Percentiles rank a stretch among this genome's conserved stretches.
Conservation (phyloP, 2,888 invertebrate genomes). For the Thymelicus acteon region DNA sequence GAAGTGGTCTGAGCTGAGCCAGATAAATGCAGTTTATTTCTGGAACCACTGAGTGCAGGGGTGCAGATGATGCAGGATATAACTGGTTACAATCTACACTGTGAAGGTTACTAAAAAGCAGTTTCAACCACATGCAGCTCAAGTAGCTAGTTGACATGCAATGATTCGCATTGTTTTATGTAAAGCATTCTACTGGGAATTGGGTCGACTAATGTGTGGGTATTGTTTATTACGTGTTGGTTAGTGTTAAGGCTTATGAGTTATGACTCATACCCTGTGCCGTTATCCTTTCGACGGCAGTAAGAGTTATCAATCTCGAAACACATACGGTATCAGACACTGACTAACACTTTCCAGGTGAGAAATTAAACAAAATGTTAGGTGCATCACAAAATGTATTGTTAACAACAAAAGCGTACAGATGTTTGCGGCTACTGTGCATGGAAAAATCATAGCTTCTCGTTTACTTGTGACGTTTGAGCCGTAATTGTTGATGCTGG, state of each 20-base stretch:
- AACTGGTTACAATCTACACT: slow-evolving; percentile 17
- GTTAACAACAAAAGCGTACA: slow-evolving; percentile 79
- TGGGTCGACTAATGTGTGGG: slow-evolving; percentile 50
- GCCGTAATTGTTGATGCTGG: slow-evolving; percentile 86
- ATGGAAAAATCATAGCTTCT: slow-evolving; percentile 72
- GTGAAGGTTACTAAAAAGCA: slow-evolving; percentile 24
- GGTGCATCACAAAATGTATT: slow-evolving; percentile 73
- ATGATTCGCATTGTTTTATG: slow-evolving; percentile 37
- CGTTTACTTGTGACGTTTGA: slow-evolving; percentile 86
- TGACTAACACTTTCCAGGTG: slow-evolving; percentile 55
- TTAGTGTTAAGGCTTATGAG: slow-evolving; percentile 49
- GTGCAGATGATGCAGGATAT: slow-evolving; percentile 22
- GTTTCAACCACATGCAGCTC: slow-evolving; percentile 24
- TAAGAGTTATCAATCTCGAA: slow-evolving; percentile 55
- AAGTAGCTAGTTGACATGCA: slow-evolving; percentile 41
- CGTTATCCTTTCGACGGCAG: slow-evolving; percentile 56
- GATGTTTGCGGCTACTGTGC: slow-evolving; percentile 77
- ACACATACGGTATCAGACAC: slow-evolving; percentile 46
- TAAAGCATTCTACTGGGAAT: slow-evolving; percentile 46
- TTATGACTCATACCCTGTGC: slow-evolving; percentile 71
- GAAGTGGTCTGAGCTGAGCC: not conserved
- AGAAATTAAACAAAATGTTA: slow-evolving; percentile 76
- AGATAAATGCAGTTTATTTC: slow-evolving; percentile 11
- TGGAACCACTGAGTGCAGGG: not conserved
- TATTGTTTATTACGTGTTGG: slow-evolving; percentile 53